These are phyloP conservation scores for Calonectris borealis DNA, from an alignment of 2,113 vertebrate genomes.

Conservation along the genomic window DNA sequence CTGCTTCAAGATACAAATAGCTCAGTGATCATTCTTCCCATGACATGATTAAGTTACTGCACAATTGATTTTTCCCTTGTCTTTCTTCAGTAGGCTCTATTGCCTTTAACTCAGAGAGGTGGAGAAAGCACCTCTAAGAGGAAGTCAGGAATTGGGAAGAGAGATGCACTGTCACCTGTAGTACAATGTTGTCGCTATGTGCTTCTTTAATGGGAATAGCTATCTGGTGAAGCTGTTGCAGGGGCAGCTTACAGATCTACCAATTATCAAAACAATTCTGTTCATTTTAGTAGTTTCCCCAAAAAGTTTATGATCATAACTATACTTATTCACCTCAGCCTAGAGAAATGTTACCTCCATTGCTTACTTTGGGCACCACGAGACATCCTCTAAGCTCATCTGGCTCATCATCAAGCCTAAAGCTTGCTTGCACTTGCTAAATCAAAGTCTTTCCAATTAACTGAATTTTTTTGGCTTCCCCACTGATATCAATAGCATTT, in stretches of 20 bases:
- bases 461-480: not conserved
- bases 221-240: not conserved
- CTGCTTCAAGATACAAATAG: not conserved
- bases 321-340: not conserved
- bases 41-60: not conserved
- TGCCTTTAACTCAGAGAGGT: not conserved
- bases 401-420: not conserved
- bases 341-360: not conserved
- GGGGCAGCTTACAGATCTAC: not conserved
- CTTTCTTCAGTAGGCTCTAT: not conserved
- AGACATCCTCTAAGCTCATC: not conserved
- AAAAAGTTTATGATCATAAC: not conserved
- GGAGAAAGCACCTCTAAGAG: not conserved
- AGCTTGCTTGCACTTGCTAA: not conserved
- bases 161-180: accelerated
- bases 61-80: not conserved
- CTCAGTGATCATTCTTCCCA: not conserved
- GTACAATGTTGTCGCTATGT: too few relatives aligned
- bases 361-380: not conserved
- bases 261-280: not conserved
- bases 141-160: not conserved
- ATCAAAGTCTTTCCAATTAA: not conserved
- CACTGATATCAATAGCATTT: not conserved
- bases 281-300: not conserved
- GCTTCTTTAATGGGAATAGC: not conserved